Evolutionary conservation across 2,797 vertebrate genomes (phyloP).

Genomic region (Hippocampus kuda): DNA sequence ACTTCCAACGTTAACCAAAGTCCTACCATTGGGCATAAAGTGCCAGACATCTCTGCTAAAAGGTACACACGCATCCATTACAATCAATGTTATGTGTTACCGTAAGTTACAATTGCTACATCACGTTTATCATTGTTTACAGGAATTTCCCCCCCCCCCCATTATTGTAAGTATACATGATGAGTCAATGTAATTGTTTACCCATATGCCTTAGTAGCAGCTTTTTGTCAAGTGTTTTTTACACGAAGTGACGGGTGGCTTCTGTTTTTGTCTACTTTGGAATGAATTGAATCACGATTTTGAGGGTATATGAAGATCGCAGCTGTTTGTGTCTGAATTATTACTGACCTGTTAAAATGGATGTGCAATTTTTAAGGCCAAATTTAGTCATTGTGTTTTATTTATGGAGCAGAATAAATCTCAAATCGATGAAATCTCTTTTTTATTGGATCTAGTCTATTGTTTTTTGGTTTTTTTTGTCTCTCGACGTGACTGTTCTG

Average conservation of each 20-base stretch:
- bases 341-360: conserved; percentile 36
- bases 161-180: conserved; percentile 1
- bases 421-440: background rate
- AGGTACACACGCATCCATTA: conserved; percentile 29
- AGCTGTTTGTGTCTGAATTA: conserved; percentile 43
- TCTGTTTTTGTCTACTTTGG: conserved; percentile 29
- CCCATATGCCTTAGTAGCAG: background rate
- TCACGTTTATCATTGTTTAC: conserved; percentile 44
- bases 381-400: conserved; percentile 51
- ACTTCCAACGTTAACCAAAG: conserved; percentile 36
- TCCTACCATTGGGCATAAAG: conserved; percentile 11
- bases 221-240: conserved; percentile 17
- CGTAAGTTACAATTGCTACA: conserved; percentile 19
- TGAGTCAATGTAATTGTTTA: conserved; percentile 12
- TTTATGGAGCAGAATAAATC: conserved; percentile 39
- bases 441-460: conserved; percentile 7
- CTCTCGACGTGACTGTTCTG: too few species aligned
- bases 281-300: conserved; percentile 42
- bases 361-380: conserved; percentile 44
- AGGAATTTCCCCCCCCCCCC: conserved; percentile 1
- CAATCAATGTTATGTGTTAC: conserved; percentile 3
- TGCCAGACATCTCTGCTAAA: conserved; percentile 22
- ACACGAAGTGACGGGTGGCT: conserved; percentile 21
- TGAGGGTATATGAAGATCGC: conserved; percentile 37
- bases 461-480: background rate